Conservation (phyloP, 1,140 invertebrate species). For the Drosophila pruinosa region DNA sequence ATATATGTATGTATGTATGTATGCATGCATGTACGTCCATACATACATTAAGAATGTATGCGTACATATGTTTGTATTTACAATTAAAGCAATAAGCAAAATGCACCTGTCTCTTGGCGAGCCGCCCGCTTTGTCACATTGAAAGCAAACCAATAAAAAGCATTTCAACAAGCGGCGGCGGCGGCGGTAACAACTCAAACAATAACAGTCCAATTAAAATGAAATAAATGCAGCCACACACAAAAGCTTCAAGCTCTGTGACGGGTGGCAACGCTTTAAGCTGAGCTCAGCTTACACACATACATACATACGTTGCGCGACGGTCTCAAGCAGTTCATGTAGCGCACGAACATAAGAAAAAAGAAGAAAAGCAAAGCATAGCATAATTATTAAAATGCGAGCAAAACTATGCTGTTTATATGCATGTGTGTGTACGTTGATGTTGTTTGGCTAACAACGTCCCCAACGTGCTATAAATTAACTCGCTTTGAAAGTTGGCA, state of each 20-base stretch:
- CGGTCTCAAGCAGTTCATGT: conserved; percentile 33
- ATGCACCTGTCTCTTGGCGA: conserved; percentile 61
- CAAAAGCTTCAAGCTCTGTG: not conserved
- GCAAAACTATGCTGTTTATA: conserved; percentile 27
- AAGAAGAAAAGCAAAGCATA: conserved; percentile 59
- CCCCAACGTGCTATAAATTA: conserved; percentile 71
- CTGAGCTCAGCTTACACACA: conserved; percentile 26
- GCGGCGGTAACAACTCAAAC: conserved; percentile 34
- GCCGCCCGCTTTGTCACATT: conserved; percentile 31
- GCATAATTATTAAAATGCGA: conserved; percentile 53
- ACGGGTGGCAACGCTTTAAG: conserved; percentile 53
- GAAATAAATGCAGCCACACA: conserved; percentile 49
- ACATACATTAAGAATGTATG: not conserved
- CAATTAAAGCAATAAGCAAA: conserved; percentile 52
- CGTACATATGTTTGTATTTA: too few relatives aligned
- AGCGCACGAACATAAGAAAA: conserved; percentile 4
- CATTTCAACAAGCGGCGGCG: conserved; percentile 25
- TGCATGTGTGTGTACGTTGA: conserved; percentile 15
- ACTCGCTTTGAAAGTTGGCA: conserved; percentile 77
- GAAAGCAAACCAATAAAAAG: conserved; percentile 23
- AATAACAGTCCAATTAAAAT: conserved; percentile 72
- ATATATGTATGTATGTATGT: not conserved
- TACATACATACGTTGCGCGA: not conserved
- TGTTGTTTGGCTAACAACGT: conserved; percentile 54
- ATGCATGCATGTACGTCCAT: not conserved